A percentile compares a stretch with the other conserved stretches of the same genome.
These are phyloP conservation scores for Gobiocypris rarus DNA, from an alignment of 2,113 vertebrate genomes.

Conservation along the genomic window DNA sequence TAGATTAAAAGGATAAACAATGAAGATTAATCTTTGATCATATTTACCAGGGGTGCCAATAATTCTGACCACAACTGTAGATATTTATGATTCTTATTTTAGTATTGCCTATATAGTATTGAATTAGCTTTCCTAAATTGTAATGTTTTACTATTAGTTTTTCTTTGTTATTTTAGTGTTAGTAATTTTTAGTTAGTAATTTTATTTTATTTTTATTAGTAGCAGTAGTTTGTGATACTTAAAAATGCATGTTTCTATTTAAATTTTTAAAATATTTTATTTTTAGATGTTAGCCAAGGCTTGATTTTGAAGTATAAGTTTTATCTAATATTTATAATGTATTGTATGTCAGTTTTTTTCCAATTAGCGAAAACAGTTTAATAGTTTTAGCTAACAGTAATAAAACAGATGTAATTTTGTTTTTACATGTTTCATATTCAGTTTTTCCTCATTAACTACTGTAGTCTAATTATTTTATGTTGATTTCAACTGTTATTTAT, in stretches of 20 bases:
- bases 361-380: neutral
- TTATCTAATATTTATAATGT: neutral
- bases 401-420: neutral
- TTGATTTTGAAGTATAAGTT: neutral
- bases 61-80: too few species aligned
- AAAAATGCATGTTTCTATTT: neutral
- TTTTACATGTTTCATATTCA: conserved; percentile 3
- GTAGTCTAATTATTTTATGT: neutral
- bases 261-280: neutral
- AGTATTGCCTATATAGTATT: neutral
- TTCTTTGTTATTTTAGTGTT: neutral
- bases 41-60: too few species aligned
- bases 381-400: neutral
- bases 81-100: neutral
- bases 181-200: too few species aligned
- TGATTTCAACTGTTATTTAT: conserved; percentile 28
- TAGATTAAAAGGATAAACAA: too few species aligned
- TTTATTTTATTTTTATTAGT: neutral
- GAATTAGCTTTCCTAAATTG: neutral
- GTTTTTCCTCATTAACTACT: neutral
- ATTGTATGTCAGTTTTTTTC: neutral
- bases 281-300: neutral
- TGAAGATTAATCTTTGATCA: too few species aligned
- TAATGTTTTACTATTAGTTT: neutral
- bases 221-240: neutral